Conservation (phyloP, 2,113 vertebrate genomes). For the Mirza zaza region DNA sequence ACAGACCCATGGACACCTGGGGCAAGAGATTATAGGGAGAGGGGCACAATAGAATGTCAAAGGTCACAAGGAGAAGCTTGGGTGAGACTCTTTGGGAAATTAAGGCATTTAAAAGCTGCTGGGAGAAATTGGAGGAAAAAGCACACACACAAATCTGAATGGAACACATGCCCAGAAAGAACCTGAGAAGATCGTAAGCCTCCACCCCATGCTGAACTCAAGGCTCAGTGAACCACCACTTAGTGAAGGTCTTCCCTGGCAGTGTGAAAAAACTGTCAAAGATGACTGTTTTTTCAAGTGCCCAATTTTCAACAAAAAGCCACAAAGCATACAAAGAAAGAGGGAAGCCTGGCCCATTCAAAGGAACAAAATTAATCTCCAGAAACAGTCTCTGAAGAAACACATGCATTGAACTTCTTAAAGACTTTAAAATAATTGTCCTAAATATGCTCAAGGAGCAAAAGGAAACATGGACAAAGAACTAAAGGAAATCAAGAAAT, state of each 20-base stretch:
- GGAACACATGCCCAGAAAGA: background rate
- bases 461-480: background rate
- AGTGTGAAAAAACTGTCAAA: background rate
- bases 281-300: background rate
- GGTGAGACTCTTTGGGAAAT: background rate
- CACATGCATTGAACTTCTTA: background rate
- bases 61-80: background rate
- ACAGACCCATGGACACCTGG: too few relatives aligned
- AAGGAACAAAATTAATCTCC: background rate
- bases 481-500: background rate
- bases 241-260: background rate
- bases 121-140: background rate
- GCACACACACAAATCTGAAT: background rate
- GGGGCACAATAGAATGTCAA: background rate
- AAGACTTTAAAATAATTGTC: background rate
- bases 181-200: background rate
- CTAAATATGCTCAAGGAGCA: background rate
- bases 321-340: background rate
- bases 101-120: background rate
- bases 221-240: background rate
- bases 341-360: background rate
- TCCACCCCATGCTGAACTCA: background rate
- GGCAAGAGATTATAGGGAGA: background rate
- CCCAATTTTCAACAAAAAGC: background rate
- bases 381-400: background rate